phyloP scores from a whole-genome alignment of 2,113 vertebrate genomes.

The Pedetes capensis region DNA sequence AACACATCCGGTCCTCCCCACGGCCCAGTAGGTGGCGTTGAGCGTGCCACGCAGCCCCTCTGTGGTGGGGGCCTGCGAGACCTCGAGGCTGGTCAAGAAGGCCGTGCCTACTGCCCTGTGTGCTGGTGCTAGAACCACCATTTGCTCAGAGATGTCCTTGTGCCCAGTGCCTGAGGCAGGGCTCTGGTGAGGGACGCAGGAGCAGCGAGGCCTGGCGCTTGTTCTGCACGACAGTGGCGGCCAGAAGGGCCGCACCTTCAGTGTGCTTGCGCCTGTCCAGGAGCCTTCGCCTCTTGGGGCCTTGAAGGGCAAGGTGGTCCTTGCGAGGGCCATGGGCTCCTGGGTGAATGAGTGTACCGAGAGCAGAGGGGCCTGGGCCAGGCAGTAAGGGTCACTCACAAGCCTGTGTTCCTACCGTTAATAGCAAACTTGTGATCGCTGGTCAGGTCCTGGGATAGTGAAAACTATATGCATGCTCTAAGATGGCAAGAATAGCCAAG shows the following conservation, averaged over 20 bases:
- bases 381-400: neutral
- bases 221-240: too few relatives aligned
- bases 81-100: neutral
- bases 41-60: neutral
- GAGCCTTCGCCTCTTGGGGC: neutral
- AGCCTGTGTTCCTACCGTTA: neutral
- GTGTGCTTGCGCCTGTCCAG: neutral
- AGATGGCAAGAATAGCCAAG: neutral
- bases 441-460: neutral
- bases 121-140: neutral
- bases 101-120: too few relatives aligned
- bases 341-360: neutral
- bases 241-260: accelerated
- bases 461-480: neutral
- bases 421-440: neutral
- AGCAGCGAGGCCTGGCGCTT: accelerated
- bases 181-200: neutral
- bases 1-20: neutral
- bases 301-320: neutral
- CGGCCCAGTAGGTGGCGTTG: neutral
- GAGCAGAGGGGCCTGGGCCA: neutral
- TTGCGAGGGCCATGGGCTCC: accelerated
- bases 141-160: neutral
- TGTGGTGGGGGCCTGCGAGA: neutral
- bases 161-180: neutral